Conservation (phyloP, 1,140 invertebrate genomes). For the Campoletis sonorensis region DNA sequence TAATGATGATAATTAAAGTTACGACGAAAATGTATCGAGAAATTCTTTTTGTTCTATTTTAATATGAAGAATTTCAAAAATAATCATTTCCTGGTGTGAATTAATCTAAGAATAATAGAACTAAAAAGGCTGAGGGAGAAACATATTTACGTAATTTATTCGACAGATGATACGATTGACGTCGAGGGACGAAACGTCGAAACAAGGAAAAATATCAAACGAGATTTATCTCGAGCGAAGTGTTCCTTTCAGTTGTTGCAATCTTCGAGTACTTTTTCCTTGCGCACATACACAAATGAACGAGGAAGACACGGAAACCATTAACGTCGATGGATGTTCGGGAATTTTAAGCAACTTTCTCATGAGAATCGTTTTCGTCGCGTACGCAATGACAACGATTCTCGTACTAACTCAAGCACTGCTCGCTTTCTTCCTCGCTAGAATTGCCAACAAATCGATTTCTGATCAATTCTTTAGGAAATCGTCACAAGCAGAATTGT, state of each 20-base stretch:
- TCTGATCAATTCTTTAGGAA: neutral
- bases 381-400: conserved; percentile 65
- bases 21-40: no score
- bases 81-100: no score
- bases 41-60: no score
- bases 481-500: neutral
- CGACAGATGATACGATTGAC: conserved; percentile 58
- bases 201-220: conserved; percentile 55
- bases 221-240: conserved; percentile 54
- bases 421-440: conserved; percentile 59
- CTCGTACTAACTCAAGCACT: conserved; percentile 63
- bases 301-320: conserved; percentile 58
- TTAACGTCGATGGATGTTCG: conserved; percentile 67
- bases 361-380: conserved; percentile 63
- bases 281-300: conserved; percentile 63
- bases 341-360: conserved; percentile 61
- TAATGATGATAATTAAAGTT: neutral
- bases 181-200: conserved; percentile 54
- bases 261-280: conserved; percentile 54
- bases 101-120: neutral
- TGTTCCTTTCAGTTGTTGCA: conserved; percentile 71
- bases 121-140: neutral
- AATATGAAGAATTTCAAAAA: no score
- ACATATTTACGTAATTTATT: conserved; percentile 3
- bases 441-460: conserved; percentile 53